Conservation (phyloP, 2,888 invertebrate genomes). For the Antitype chi region DNA sequence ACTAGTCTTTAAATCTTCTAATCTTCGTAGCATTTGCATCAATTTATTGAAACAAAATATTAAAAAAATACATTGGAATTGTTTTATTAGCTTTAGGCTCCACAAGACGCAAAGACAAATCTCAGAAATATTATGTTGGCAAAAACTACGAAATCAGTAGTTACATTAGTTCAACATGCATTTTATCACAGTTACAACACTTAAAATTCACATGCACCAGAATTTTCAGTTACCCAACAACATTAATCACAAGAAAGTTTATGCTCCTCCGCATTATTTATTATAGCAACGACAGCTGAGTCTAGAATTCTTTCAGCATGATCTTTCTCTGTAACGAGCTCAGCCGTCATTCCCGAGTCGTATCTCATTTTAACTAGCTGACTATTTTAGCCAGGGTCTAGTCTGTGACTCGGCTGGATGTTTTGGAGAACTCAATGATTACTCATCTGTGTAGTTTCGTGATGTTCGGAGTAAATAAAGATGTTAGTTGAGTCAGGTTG, state of each 20-base stretch:
- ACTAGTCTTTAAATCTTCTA: background rate
- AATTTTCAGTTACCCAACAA: background rate
- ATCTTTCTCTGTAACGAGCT: conserved; percentile 52
- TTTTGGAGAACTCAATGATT: conserved; percentile 38
- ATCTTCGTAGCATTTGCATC: background rate
- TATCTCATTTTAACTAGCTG: conserved; percentile 60
- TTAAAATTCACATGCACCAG: conserved; percentile 8
- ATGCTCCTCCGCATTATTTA: conserved; percentile 43
- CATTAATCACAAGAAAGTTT: conserved; percentile 29
- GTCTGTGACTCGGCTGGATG: conserved; percentile 53
- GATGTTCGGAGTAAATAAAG: conserved; percentile 26
- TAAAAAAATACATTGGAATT: background rate
- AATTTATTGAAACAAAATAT: too few species aligned
- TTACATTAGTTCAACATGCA: conserved; percentile 1
- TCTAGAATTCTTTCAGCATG: conserved; percentile 60
- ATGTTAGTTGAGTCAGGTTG: conserved; percentile 36
- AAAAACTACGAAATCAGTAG: conserved; percentile 8
- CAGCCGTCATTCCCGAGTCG: conserved; percentile 43
- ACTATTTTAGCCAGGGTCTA: conserved; percentile 40
- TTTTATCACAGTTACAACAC: conserved; percentile 24
- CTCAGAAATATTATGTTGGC: background rate
- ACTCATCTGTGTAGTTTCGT: conserved; percentile 41
- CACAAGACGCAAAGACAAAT: background rate
- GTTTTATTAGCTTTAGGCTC: background rate
- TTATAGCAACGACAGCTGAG: conserved; percentile 41